Base-by-base conservation (phyloP, 2,888 invertebrate species). In the Mythimna loreyi region DNA sequence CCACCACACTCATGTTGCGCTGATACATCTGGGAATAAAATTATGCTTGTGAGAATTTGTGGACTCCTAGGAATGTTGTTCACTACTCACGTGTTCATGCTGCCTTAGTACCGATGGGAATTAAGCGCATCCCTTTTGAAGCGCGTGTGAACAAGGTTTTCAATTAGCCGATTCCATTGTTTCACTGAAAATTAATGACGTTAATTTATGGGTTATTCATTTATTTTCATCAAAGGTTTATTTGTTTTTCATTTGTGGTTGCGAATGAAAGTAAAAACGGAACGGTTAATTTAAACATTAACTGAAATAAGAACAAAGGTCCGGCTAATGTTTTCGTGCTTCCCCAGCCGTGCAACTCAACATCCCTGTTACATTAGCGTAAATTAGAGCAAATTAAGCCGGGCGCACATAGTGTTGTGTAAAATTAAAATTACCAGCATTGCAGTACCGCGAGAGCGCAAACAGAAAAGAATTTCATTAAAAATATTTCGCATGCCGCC, bases 401-500 rank as follows among this genome's bases (percentile, higher is more conserved):
- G 64, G 68, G 80, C 73, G 83, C 81, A 84, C 79, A 83, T 72
- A 82, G 81, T 75, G 73, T 76, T 81, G 81, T 80, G 75, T 75
- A 73, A 85, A 86, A 86, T 87, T 87, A 83, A 85, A 90, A 87
- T 85, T 83, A 84, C 80, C 71, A 64, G 81, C 76, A 74, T 71
- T 81, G 81, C 80, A 75, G 76, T 40, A 60, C 75, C 67, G 77
- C 73, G 70, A 62, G 75, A 62, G 63, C 72, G 76, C 75, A 82
- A 78, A 81, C 75, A 78, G 80, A 80, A 86, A 88, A 88, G 83
- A 88, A 88, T 90, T 89, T 91, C 82, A 89, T 88, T 90, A 86
- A 87, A 88, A 90, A 90, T 90, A 89, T 89, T 89, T 84, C 75
- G 80, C 86, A 69, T 79, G 75, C 83, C 80, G 55, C 67, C 63